Base-by-base conservation (phyloP, 1,140 invertebrate genomes). In the Drosophila nebulosa region DNA sequence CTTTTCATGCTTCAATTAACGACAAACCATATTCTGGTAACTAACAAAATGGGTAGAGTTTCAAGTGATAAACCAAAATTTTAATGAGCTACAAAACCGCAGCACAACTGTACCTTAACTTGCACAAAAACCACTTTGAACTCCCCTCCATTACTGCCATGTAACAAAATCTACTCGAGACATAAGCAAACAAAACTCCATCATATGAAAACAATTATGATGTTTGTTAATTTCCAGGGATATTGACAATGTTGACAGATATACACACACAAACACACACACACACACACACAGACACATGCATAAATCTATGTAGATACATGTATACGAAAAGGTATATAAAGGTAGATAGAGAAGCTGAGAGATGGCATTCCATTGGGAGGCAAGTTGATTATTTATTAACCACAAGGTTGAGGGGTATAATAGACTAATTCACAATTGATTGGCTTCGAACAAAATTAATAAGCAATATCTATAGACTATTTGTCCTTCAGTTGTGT, bases 71-170 rank as follows among this genome's bases (percentile, higher is more conserved):
- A 50, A 64, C 39, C 76, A 65, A 60, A 61, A 74, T 75, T 63
- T 64, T 59, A 79, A 78, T 78, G 76, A 74, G 70, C 62, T 63
- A 24, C 58, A 21, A 63, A 66, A 58, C 69, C 69, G 18, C 58
- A 66, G 52, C 6, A 30, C 21, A 35, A 55, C 42, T 36, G 32
- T 46, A 42, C 26, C 24, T 60, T 42, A 73, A 35, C 36, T 42
- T 5, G 18, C 24, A 65, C 39, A 46, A 21, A 46, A 46, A 56
- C 68, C 52, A 74, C n/a, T n/a, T n/a, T n/a, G n/a, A 56, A 50
- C 30, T 10, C 18, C 18, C 68, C 14, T 32, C 39, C 30, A 9
- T 32, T 9, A 32, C 10, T 3, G 24, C 18, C 26, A 46, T 64
- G 57, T 50, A 66, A 50, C 32, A 36, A 72, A 42, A 46, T 74